Conservation (phyloP, 2,113 vertebrate genomes). For the Passerina amoena region DNA sequence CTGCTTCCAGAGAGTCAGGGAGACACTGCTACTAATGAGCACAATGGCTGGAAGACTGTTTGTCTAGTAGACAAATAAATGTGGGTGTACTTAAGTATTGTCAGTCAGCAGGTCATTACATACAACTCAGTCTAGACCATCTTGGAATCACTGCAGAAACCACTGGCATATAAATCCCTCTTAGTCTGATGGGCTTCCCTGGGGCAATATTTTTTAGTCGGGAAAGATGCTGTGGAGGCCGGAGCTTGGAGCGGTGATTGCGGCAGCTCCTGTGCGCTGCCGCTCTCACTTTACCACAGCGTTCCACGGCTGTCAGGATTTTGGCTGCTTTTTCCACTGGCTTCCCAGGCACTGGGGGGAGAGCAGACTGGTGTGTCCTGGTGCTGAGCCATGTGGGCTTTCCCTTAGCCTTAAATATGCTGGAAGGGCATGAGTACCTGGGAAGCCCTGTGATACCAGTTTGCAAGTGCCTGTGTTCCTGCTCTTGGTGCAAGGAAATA, state of each 20-base stretch:
- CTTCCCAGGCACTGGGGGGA: neutral
- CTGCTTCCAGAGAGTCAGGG: neutral
- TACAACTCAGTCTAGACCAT: neutral
- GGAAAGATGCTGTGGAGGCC: neutral
- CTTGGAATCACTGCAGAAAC: neutral
- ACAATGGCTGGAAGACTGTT: neutral
- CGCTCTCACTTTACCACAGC: neutral
- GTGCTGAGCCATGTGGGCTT: neutral
- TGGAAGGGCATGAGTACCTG: fast-evolving
- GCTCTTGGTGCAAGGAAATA: neutral
- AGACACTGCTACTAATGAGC: neutral
- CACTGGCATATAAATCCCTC: neutral
- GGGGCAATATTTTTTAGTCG: neutral
- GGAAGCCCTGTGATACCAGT: neutral
- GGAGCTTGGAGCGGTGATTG: neutral
- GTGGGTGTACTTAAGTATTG: neutral
- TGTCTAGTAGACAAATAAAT: neutral
- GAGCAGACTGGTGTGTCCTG: neutral
- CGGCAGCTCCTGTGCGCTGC: neutral
- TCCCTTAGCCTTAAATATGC: neutral
- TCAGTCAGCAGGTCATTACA: neutral
- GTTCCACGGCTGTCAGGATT: neutral
- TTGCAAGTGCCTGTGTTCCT: neutral
- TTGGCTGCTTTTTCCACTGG: neutral
- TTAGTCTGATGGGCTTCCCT: neutral